Evolutionary conservation across 37 sponge, comb jelly and placozoan species (phyloP).

Genomic region (Theonella swinhoei): DNA sequence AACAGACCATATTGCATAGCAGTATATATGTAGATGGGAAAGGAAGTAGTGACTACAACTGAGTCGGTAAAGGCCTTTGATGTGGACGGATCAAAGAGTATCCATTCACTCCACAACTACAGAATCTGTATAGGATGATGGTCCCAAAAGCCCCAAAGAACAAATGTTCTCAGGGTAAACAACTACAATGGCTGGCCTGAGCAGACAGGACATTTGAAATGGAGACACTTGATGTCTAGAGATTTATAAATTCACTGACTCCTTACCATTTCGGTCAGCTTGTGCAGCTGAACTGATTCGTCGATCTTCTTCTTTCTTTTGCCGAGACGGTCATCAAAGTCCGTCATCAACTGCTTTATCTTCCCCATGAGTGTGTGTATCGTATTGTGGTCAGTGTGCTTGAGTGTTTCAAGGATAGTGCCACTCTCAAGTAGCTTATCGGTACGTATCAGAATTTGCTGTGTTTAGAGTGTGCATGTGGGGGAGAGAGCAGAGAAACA

Average conservation of each 20-base stretch:
- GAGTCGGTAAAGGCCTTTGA: too few relatives aligned
- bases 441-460: conserved; percentile 43
- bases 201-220: too few relatives aligned
- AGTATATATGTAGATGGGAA: too few relatives aligned
- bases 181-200: too few relatives aligned
- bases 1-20: too few relatives aligned
- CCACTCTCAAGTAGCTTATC: conserved; percentile 25
- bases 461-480: conserved; percentile 18
- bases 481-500: neutral
- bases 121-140: too few relatives aligned
- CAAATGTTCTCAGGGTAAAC: too few relatives aligned
- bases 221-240: too few relatives aligned
- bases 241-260: neutral
- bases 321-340: conserved; percentile 39
- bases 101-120: too few relatives aligned
- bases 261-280: conserved; percentile 61
- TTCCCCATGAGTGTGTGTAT: conserved; percentile 35
- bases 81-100: too few relatives aligned
- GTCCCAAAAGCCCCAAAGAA: too few relatives aligned
- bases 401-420: conserved; percentile 12
- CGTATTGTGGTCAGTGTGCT: conserved; percentile 8
- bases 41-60: too few relatives aligned
- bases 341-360: conserved; percentile 28
- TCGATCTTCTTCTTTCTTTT: conserved; percentile 53
- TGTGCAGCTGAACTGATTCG: conserved; percentile 55